Evolutionary conservation across 2,797 vertebrate genomes (phyloP), one percentile per base, ranked within the genome.

Genomic region (Geotria australis): DNA sequence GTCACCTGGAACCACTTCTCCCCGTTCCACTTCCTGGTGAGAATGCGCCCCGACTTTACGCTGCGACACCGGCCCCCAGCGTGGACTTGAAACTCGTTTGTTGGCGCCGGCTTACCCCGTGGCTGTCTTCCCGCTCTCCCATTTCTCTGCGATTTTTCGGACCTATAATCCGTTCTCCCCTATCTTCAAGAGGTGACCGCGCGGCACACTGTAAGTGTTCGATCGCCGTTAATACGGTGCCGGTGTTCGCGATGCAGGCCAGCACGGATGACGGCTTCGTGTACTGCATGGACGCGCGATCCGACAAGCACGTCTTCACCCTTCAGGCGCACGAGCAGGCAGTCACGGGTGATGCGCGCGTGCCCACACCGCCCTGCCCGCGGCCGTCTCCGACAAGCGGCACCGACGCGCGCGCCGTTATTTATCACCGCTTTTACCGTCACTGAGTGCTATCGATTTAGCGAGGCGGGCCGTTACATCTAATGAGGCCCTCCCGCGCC

Each of bases 201-300:
- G n/a, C n/a, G n/a, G n/a, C n/a, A n/a, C n/a, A n/a, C n/a, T n/a
- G n/a, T n/a, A n/a, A n/a, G n/a, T n/a, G n/a, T n/a, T n/a, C n/a
- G n/a, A n/a, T n/a, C n/a, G n/a, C n/a, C n/a, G n/a, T n/a, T n/a
- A n/a, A n/a, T n/a, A 38, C 6, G 38, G 24, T 38, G 24, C 38
- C 38, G 24, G 38, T 38, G 24, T 6, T 24, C 38, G 24, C 38
- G 24, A 38, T 38, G 24, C 65, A 96, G 89, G 83, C 75, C 51
- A 94, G 88, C 71, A 96, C 89, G 53, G 91, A 98, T 6, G 88
- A 98, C 2, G 91, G 91, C 51, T 98, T 98, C 65, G 75, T 96
- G 47, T 94, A 96, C 69, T 84, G 83, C 60, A 70, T 98, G 65
- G 91, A 96, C 56, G 89, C 86, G 12, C 83, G 91, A 6, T 77